Base-by-base conservation (phyloP, 2,888 invertebrate species). In the Tethea ocularis region DNA sequence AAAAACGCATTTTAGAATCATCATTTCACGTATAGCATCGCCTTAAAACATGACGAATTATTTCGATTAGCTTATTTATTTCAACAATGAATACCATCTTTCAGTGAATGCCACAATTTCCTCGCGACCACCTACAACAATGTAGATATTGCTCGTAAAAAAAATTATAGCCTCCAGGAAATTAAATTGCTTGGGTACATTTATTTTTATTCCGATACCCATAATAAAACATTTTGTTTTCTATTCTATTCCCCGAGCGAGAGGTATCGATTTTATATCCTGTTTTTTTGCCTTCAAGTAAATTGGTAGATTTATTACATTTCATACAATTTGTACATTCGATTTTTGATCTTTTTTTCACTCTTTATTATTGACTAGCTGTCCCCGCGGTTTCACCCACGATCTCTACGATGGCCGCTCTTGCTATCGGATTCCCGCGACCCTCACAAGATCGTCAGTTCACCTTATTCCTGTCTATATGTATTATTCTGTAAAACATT, bases 161-260 rank as follows among this genome's bases (percentile, higher is more conserved):
- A 38, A 54, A 54, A 36, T 36, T 7, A 54, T 36, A 26, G 54
- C 54, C 13, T 36, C 26, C 54, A 24, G 36, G 54, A 54, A 54
- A 54, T 54, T 54, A 54, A 54, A 54, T 54, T 54, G 22, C 33
- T 29, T 36, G 22, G 33, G 22, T 33, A 54, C 54, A 20, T 36
- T 36, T 33, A 54, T 36, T 54, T 54, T 54, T 33, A 54, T 15
- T 20, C 36, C 33, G 36, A 54, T 54, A 11, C 54, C 33, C n/a
- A 15, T 54, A 33, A 54, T 54, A 54, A 54, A 54, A 36, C 13
- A 20, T 20, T 17, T 17, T 53, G 33, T 54, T 33, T 46, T 36
- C 33, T 6, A 36, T 13, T 20, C 29, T 24, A 24, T 24, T 2
- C 29, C 20, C 13, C 22, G 15, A 7, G 4, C 13, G 33, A 33